phyloP scores from a whole-genome alignment of 35 echinoderm and acorn worm genomes.

The Apostichopus japonicus region DNA sequence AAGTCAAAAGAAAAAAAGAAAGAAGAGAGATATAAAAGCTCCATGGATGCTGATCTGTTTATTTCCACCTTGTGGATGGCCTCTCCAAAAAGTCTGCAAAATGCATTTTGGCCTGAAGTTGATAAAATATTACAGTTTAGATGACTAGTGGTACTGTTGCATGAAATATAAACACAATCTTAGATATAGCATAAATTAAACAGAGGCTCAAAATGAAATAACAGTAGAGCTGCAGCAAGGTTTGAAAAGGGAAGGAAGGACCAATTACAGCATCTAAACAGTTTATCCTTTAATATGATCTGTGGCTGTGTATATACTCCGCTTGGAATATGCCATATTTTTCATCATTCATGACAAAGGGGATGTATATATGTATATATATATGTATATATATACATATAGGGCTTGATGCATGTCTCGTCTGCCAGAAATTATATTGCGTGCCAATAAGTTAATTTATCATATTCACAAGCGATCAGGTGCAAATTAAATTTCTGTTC shows the following conservation, averaged over 20 bases:
- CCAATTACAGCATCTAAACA: conserved; percentile 45
- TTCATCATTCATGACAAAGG: conserved; percentile 28
- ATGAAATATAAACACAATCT: conserved; percentile 57
- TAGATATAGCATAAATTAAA: conserved; percentile 49
- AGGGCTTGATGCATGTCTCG: not conserved
- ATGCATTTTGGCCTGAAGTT: conserved; percentile 50
- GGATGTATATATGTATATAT: not conserved
- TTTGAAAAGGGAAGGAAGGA: not conserved
- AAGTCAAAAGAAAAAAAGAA: too few species aligned
- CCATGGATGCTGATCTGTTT: not conserved
- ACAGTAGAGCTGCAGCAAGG: not conserved
- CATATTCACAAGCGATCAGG: conserved; percentile 33
- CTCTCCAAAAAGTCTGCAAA: conserved; percentile 31
- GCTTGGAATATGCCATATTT: conserved; percentile 35
- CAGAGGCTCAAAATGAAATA: conserved; percentile 1
- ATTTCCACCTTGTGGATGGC: conserved; percentile 10
- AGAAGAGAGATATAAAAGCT: not conserved
- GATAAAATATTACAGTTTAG: conserved; percentile 57
- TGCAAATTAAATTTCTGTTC: not conserved
- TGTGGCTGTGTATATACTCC: conserved; percentile 15
- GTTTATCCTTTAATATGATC: conserved; percentile 46
- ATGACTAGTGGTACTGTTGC: conserved; percentile 45
- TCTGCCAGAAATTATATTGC: not conserved
- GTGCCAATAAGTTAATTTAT: conserved; percentile 47
- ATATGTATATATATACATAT: not conserved